Conservation (phyloP, 2,113 vertebrate genomes). For the Mobula hypostoma region DNA sequence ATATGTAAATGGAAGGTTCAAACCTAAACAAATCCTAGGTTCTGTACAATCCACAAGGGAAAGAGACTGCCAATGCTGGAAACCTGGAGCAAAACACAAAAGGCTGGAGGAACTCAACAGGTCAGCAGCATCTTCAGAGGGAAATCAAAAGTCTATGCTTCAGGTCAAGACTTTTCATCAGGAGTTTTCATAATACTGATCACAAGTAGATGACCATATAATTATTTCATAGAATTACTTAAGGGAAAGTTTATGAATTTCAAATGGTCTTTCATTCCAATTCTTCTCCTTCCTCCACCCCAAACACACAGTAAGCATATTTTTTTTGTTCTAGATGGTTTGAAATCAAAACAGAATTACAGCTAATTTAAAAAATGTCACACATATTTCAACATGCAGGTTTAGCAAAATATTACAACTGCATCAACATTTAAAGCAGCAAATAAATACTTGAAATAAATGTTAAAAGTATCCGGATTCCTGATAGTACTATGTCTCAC, state of each 20-base stretch:
- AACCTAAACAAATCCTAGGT: neutral
- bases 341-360: neutral
- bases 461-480: neutral
- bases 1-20: neutral
- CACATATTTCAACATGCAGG: neutral
- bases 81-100: no score
- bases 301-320: neutral
- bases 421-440: neutral
- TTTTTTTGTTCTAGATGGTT: neutral
- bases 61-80: no score
- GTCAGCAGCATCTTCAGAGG: no score
- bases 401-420: neutral
- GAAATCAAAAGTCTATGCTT: no score
- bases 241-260: neutral
- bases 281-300: neutral
- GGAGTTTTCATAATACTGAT: neutral
- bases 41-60: no score
- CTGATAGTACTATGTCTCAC: neutral
- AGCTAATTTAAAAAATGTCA: neutral
- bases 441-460: neutral
- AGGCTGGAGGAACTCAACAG: no score
- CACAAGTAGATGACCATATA: neutral
- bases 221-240: neutral
- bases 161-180: no score
- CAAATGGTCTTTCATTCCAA: neutral